phyloP scores from a whole-genome alignment of 1,140 invertebrate species.

The Ephestia elutella region DNA sequence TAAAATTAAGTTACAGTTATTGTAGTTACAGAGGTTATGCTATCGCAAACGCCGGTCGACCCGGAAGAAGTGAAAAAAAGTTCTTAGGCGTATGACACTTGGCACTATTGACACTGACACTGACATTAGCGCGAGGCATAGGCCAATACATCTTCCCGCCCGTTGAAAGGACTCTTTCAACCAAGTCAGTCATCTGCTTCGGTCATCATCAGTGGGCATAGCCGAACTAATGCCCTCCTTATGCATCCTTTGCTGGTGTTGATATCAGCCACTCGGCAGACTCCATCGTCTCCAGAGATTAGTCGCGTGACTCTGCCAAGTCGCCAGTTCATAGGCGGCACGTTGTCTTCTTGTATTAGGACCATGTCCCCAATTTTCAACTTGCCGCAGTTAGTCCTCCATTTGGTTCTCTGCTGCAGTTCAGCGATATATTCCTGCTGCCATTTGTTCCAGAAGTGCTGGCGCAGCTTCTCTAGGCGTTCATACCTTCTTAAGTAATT shows the following conservation, averaged over 20 bases:
- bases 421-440: not conserved
- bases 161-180: conserved; percentile 1
- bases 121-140: too few species aligned
- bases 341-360: not conserved
- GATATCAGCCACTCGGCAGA: not conserved
- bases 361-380: not conserved
- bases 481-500: not conserved
- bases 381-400: not conserved
- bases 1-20: too few species aligned
- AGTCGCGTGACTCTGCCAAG: not conserved
- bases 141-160: not conserved
- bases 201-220: not conserved
- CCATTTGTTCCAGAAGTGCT: conserved; percentile 3
- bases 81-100: too few species aligned
- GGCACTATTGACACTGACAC: too few species aligned
- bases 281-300: not conserved
- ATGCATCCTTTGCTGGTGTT: not conserved
- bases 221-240: not conserved
- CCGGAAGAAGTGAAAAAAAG: too few species aligned
- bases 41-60: too few species aligned
- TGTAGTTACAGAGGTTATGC: too few species aligned
- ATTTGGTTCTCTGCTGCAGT: not conserved
- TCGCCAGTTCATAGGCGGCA: not conserved
- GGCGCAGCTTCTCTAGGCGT: not conserved
- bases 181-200: not conserved